Evolutionary conservation across 1,140 invertebrate genomes (phyloP), one percentile per base, ranked within the genome.

Genomic region (Cardiocondyla obscurior): DNA sequence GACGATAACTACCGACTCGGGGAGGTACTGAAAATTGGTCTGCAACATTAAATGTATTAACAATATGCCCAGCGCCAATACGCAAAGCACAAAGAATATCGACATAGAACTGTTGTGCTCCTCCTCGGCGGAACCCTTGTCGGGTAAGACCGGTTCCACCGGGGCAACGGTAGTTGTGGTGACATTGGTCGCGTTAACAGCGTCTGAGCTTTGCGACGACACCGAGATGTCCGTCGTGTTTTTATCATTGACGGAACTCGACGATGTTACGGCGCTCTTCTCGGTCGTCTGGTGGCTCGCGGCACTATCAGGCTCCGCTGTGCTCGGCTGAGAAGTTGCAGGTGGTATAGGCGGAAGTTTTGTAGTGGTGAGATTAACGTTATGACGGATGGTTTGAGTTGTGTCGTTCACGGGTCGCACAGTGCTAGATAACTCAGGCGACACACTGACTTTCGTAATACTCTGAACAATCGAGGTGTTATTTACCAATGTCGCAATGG

Each of bases 1-100:
- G 19, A 99, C 98, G 86, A 99, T 98, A n/a, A 99, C 98, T 69
- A 99, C 97, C 93, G 98, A 99, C 93, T 99, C 99, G 0, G 99
- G 99, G 19, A 99, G 94, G 93, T 99, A 99, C 88, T 99, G 98
- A 89, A 99, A 99, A 91, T 98, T 98, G 2, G 98, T 99, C 92
- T 99, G 97, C 2, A 99, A 95, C 96, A 99, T 97, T 1, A 98
- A 94, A 93, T 99, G 99, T 85, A 99, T 99, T 16, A 99, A 93
- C 42, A 99, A 93, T 83, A 99, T 99, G 67, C 98, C 98, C 22
- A 99, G 91, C 70, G 97, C 98, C 69, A 99, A 95, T 2, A 99
- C 97, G 90, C 98, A 98, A 0, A 99, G 94, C 14, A 99, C 98
- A 94, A 99, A 99, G 91, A 99, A 99, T 91, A 99, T 98, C 0